Percentiles rank a stretch among this genome's conserved stretches.
Conservation (phyloP, 2,888 invertebrate species). For the Syrista parreyssii region DNA sequence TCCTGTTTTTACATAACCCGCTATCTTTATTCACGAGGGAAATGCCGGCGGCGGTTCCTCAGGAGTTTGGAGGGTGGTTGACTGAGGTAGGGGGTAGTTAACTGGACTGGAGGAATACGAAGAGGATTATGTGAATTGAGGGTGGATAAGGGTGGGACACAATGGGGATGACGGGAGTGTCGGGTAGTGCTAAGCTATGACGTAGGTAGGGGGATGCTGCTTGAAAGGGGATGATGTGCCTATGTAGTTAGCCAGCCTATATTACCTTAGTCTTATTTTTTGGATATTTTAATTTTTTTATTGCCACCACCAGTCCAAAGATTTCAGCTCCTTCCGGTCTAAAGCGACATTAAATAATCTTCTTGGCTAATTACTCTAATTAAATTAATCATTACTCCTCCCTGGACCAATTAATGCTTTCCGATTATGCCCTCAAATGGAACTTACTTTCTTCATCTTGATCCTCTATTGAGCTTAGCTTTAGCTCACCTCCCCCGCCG, state of each 20-base stretch:
- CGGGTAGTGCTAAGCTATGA: constrained; percentile 25
- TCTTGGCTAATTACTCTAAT: no score
- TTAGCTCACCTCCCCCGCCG: background rate
- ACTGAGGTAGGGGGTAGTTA: constrained; percentile 1
- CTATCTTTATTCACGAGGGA: constrained; percentile 37
- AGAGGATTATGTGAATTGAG: constrained; percentile 21
- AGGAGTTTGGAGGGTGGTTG: constrained; percentile 13
- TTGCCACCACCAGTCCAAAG: no score
- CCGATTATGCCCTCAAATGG: background rate
- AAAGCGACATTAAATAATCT: no score
- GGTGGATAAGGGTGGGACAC: constrained; percentile 5
- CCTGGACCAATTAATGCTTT: background rate
- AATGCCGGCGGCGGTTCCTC: constrained; percentile 18
- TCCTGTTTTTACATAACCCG: constrained; percentile 15
- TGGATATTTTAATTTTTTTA: no score
- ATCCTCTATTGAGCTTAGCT: no score
- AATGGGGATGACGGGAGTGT: constrained; percentile 1
- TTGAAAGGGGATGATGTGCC: no score
- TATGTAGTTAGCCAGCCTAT: no score
- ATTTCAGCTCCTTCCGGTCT: no score
- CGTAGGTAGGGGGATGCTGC: no score
- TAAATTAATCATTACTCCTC: background rate
- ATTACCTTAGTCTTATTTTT: no score
- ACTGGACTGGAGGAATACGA: constrained; percentile 1
- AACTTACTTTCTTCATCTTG: background rate